These are phyloP conservation scores for Mesocricetus auratus DNA, from an alignment of 2,113 vertebrate species.

Conservation along the genomic window DNA sequence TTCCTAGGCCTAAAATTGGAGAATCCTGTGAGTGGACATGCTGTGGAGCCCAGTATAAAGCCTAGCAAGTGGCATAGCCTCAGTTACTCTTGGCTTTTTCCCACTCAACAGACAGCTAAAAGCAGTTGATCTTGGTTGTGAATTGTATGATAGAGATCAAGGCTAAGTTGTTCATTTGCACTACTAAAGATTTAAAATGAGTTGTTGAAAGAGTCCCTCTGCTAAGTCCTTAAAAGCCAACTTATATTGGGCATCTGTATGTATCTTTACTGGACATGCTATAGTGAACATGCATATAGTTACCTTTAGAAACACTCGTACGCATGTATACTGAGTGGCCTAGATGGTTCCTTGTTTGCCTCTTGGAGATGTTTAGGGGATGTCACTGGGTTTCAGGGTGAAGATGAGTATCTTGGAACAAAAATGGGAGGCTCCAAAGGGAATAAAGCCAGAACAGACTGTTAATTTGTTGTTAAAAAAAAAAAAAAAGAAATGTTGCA, in stretches of 20 bases:
- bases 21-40: fast-evolving
- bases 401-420: neutral
- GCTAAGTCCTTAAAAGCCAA: neutral
- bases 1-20: neutral
- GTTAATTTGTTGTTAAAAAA: neutral
- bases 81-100: neutral
- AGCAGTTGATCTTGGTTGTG: neutral
- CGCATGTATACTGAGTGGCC: too few species aligned
- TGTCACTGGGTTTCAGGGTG: neutral
- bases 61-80: fast-evolving
- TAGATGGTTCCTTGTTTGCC: neutral
- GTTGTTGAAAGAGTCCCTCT: neutral
- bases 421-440: neutral
- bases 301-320: neutral
- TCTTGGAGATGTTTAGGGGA: neutral
- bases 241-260: neutral
- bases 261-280: neutral
- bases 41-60: fast-evolving
- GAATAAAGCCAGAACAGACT: neutral
- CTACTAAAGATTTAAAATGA: neutral
- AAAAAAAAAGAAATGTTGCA: too few species aligned
- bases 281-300: too few species aligned
- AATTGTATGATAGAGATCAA: neutral
- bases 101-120: neutral
- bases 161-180: neutral